Conservation (phyloP, 1,140 invertebrate genomes). For the Atta texana region DNA sequence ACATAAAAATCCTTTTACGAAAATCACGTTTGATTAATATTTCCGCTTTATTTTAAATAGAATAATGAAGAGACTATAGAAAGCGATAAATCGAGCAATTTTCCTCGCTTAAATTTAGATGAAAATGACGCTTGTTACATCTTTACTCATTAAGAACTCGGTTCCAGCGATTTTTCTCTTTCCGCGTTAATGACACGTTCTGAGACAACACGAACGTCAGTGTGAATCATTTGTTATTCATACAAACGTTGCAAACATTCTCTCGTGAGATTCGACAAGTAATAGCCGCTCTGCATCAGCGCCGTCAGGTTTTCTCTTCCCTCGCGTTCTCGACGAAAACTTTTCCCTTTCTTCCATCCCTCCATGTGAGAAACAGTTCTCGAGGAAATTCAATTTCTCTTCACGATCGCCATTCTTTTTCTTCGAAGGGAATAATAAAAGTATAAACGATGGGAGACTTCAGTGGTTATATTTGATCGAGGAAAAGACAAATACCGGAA, state of each 20-base stretch:
- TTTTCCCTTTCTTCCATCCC: not conserved
- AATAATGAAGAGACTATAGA: not conserved
- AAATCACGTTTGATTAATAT: not conserved
- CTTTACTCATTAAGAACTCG: constrained; percentile 7
- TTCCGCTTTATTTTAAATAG: not conserved
- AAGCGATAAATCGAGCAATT: constrained; percentile 9
- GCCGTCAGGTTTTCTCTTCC: not conserved
- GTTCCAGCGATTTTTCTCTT: constrained; percentile 5
- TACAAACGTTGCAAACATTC: constrained; percentile 2
- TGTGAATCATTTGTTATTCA: constrained; percentile 29
- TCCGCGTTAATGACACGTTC: constrained; percentile 1
- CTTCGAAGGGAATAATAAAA: constrained; percentile 2
- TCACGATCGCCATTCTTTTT: not conserved
- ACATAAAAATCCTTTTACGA: not conserved
- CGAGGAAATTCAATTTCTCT: constrained; percentile 41
- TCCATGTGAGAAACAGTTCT: not conserved
- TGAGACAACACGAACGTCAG: not conserved
- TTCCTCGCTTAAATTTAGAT: not conserved
- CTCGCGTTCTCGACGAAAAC: constrained; percentile 17
- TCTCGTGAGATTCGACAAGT: constrained; percentile 18
- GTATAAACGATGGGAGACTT: constrained; percentile 10
- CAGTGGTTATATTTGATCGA: not conserved
- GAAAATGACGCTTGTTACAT: not conserved
- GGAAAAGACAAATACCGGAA: no score
- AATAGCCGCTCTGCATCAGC: constrained; percentile 16